Base-by-base conservation (phyloP, 2,797 vertebrate species). In the Zenarchopterus dispar region DNA sequence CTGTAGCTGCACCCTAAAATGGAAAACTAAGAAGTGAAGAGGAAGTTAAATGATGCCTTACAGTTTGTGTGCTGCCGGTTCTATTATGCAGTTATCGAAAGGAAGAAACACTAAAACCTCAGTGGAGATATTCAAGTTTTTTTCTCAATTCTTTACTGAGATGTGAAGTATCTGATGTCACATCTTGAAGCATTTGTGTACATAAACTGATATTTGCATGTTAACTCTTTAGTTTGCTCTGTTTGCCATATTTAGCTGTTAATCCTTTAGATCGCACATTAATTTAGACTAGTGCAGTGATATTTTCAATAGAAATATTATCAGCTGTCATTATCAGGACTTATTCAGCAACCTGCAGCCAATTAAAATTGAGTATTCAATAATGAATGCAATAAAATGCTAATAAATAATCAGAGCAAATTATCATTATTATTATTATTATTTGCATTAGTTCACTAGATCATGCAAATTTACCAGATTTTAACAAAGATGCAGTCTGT, bases 341-440 rank as follows among this genome's bases (percentile, higher is more conserved):
- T 44, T 44, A 44, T 26, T 44, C 17, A 10, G 18, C 39, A 8
- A 10, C 33, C 17, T 54, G 31, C 33, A n/a, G 36, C 8, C 8
- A 24, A 24, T 42, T 16, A 24, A 10, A 31, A 33, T 19, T 4
- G 24, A 52, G 8, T 33, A 6, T 31, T 31, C 33, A 36, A 8
- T 10, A 36, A 10, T 10, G 3, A 1, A 9, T 31, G 28, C 6
- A 7, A 9, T 9, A 36, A 11, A 9, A 10, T 9, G 9, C 33
- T 36, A 10, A 36, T 36, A 36, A 36, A 36, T 36, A 36, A 10
- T 36, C 33, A 36, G 1, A 24, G 42, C 16, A 6, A 43, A 42
- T 39, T 48, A 18, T 66, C 39, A 60, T 61, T 22, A 19, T 26
- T 17, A 55, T 47, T 19, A 56, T n/a, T n/a, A n/a, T n/a, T n/a